Base-by-base conservation (phyloP, 2,797 vertebrate species). In the Hippopotamyrus pictus region DNA sequence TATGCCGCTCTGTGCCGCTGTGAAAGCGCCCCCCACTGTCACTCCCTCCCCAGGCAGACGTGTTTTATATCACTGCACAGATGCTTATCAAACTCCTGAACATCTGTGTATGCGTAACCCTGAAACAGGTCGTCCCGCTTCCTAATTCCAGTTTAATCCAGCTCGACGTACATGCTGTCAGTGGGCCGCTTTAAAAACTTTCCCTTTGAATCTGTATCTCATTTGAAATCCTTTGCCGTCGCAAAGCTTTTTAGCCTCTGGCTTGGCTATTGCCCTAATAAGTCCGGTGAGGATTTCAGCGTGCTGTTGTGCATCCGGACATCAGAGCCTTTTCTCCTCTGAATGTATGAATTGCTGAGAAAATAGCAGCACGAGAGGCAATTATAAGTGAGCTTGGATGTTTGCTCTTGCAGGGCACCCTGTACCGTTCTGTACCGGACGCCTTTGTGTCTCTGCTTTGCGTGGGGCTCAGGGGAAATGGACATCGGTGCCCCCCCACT, bases 241-340 rank as follows among this genome's bases (percentile, higher is more conserved):
- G 92, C 95, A 94, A 96, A 96, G 93, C 94, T 92, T 95, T 95
- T 96, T 95, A 95, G 94, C 95, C 94, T 95, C 93, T 96, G 93
- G 93, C 95, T 93, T 92, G 93, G 91, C 93, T 93, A 91, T 94
- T 94, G 93, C 93, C 89, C 91, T 91, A 90, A 93, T 95, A 95
- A 95, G 94, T 94, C 93, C 92, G 90, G 86, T 91, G 91, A 89
- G 88, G 89, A 54, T 86, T 51, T 25, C 50, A 5, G 25, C 9
- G 14, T 37, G n/a, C 85, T 57, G 29, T 44, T 37, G 25, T 59
- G 51, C 25, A 54, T 85, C 83, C 14, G 51, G 37, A 84, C 82
- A 48, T 84, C 73, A 44, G 17, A 41, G 73, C 33, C 9, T 19
- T 14, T 33, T 33, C 29, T 79, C 73, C 37, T 79, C 73, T 7